These are phyloP conservation scores for Otis tarda DNA, from an alignment of 2,113 vertebrate genomes.

Conservation along the genomic window DNA sequence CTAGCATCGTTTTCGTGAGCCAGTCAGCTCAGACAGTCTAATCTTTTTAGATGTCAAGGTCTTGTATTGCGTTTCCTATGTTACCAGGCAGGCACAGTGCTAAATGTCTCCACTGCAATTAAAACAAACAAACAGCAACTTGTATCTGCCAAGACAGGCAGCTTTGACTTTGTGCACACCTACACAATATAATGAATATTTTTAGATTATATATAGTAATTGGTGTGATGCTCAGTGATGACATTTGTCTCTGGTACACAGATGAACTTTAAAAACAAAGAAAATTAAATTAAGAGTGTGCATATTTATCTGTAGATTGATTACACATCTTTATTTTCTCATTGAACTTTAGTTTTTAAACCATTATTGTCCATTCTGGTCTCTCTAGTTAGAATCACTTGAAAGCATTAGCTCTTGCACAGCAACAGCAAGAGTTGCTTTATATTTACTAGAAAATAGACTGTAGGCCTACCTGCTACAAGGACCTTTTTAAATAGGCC, in stretches of 20 bases:
- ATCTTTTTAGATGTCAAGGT: slow-evolving; percentile 46
- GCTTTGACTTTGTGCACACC: not conserved
- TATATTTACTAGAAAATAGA: not conserved
- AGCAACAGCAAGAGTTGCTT: not conserved
- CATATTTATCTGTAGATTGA: not conserved
- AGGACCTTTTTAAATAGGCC: not conserved
- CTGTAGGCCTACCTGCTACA: not conserved
- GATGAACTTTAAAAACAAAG: not conserved
- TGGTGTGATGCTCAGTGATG: not conserved
- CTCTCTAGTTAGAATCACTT: not conserved
- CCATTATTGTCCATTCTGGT: not conserved
- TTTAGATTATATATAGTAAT: not conserved
- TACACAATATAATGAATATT: not conserved
- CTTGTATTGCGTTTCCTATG: not conserved
- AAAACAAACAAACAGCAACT: slow-evolving; percentile 52
- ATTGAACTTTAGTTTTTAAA: not conserved
- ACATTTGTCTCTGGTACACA: not conserved
- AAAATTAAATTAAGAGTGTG: not conserved
- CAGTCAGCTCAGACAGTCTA: slow-evolving; percentile 7
- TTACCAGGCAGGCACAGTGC: not conserved
- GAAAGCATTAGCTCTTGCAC: not conserved
- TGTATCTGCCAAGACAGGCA: not conserved
- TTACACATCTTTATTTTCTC: not conserved
- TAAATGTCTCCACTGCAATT: slow-evolving; percentile 42
- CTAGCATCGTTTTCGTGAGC: not conserved